A percentile compares a stretch with the other conserved stretches of the same genome.
Evolutionary conservation across 2,113 vertebrate genomes (phyloP).

Genomic region (Sceloporus tristichus): DNA sequence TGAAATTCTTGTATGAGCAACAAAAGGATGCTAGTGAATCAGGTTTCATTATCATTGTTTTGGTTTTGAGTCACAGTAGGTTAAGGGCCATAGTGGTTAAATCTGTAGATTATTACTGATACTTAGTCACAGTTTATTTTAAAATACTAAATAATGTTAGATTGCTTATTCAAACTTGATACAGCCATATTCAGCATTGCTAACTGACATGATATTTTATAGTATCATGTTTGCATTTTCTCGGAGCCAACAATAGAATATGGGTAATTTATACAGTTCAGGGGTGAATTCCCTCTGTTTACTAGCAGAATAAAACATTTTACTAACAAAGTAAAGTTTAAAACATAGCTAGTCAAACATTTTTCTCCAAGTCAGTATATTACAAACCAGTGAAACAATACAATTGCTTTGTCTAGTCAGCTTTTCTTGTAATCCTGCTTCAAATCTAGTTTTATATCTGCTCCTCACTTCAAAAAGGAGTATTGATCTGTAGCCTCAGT

Average conservation of each 20-base stretch:
- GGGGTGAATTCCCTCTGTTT: no score
- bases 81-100: no score
- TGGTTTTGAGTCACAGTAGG: neutral
- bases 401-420: constrained; percentile 1
- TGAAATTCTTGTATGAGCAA: neutral
- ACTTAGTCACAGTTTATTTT: neutral
- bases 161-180: neutral
- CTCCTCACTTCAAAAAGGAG: constrained; percentile 29
- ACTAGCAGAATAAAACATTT: no score
- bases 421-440: neutral
- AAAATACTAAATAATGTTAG: neutral
- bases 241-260: no score
- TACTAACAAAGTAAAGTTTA: no score
- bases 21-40: neutral
- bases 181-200: no score
- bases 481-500: constrained; percentile 36
- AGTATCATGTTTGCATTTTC: no score
- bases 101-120: no score
- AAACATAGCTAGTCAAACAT: neutral
- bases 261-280: no score
- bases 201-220: no score
- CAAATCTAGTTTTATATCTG: constrained; percentile 25
- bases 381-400: constrained; percentile 18
- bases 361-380: constrained; percentile 2
- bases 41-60: neutral